phyloP scores from a whole-genome alignment of 2,113 vertebrate genomes.

The Hoplias malabaricus region DNA sequence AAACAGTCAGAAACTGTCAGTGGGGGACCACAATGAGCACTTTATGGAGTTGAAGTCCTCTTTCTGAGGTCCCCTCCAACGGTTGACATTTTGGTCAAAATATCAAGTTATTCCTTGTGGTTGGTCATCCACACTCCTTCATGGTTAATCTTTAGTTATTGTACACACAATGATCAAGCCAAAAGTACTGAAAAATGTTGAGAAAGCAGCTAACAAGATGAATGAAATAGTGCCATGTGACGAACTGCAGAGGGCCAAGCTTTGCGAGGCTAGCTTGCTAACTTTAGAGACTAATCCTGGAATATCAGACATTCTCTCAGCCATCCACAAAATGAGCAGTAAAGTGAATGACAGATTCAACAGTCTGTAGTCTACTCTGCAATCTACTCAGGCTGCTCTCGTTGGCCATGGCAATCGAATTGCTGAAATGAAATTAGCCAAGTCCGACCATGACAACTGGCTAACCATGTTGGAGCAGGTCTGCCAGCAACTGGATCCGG shows the following conservation, averaged over 20 bases:
- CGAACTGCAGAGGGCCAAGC: neutral
- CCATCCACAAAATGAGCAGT: constrained; percentile 31
- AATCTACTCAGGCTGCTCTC: constrained; percentile 12
- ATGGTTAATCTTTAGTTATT: neutral
- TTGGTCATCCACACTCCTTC: too few species aligned
- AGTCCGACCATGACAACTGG: neutral
- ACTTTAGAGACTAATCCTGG: neutral
- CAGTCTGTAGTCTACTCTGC: constrained; percentile 1
- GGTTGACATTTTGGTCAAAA: neutral
- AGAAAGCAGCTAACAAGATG: neutral
- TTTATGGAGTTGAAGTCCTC: neutral
- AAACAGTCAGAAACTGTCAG: too few species aligned
- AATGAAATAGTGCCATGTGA: neutral
- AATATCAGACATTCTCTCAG: neutral
- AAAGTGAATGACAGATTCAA: constrained; percentile 26
- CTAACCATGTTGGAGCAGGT: neutral
- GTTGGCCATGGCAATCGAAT: constrained; percentile 8
- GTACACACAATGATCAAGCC: neutral
- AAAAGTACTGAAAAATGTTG: neutral
- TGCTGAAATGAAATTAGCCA: constrained; percentile 6
- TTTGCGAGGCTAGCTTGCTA: neutral
- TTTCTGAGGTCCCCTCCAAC: neutral
- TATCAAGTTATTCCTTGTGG: neutral
- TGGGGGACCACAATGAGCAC: constrained; percentile 23
- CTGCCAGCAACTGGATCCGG: neutral